Evolutionary conservation across 2,113 vertebrate species (phyloP).

Genomic region (Pontoporia blainvillei): DNA sequence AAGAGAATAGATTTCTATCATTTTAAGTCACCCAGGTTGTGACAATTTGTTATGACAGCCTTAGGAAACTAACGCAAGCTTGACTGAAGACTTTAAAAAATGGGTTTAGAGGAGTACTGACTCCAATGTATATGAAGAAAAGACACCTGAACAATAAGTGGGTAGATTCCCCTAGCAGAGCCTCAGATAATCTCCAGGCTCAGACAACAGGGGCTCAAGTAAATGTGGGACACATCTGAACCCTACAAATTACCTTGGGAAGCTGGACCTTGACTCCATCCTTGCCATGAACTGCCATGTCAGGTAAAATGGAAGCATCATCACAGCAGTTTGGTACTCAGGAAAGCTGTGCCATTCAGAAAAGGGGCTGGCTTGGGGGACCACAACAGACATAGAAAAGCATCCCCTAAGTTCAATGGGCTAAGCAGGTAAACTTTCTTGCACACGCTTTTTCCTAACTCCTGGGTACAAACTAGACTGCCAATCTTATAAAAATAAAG

Average conservation of each 20-base stretch:
- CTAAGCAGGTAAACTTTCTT: background rate
- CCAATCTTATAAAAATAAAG: background rate
- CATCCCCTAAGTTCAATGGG: background rate
- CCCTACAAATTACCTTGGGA: background rate
- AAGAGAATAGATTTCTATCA: background rate
- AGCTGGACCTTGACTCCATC: background rate
- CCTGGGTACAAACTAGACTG: background rate
- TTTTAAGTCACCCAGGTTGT: background rate
- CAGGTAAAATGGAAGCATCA: background rate
- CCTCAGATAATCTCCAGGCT: background rate
- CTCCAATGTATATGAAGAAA: background rate
- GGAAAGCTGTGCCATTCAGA: background rate
- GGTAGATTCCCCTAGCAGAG: background rate
- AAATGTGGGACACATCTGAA: background rate
- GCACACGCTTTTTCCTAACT: background rate
- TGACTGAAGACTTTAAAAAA: background rate
- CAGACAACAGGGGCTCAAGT: background rate
- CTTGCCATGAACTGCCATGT: background rate
- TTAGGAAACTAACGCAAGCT: background rate
- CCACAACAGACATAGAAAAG: background rate
- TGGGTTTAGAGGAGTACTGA: background rate
- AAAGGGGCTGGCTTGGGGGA: background rate
- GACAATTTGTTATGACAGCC: background rate
- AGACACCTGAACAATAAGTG: background rate
- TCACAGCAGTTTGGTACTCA: background rate